Conservation (phyloP, 30 jellyfish, hydroid and myxozoan species). For the Phacellophora camtschatica region DNA sequence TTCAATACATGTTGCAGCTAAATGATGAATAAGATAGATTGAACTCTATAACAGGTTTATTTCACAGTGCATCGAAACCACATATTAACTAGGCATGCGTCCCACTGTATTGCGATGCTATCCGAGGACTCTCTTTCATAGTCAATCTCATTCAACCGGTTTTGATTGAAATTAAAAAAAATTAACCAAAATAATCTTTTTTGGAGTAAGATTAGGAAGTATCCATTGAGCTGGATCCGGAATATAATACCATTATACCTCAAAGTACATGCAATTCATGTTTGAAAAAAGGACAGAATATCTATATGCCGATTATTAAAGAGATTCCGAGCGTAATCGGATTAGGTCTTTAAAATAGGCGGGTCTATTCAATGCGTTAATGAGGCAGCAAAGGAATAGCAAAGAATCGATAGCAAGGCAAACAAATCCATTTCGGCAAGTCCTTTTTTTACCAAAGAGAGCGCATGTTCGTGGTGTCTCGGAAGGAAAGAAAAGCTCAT, state of each 20-base stretch:
- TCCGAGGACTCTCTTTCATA: too few relatives aligned
- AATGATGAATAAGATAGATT: too few relatives aligned
- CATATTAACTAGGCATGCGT: too few relatives aligned
- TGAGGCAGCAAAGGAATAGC: background rate
- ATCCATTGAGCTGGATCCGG: constrained; percentile 21
- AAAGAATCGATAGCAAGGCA: background rate
- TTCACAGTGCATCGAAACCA: too few relatives aligned
- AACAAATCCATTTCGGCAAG: too few relatives aligned
- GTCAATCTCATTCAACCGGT: too few relatives aligned
- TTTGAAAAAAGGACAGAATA: background rate
- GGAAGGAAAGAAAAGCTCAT: background rate
- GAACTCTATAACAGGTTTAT: too few relatives aligned
- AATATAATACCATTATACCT: background rate
- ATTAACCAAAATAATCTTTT: background rate
- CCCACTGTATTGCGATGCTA: too few relatives aligned
- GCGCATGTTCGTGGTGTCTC: constrained; percentile 39
- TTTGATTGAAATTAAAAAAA: background rate
- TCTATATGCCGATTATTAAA: constrained; percentile 12
- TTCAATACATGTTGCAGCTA: background rate
- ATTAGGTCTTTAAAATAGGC: background rate
- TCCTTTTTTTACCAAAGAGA: too few relatives aligned
- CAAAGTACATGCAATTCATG: background rate
- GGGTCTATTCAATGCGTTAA: background rate
- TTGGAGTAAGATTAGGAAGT: constrained; percentile 7
- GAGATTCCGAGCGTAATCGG: constrained; percentile 6